phyloP scores from a whole-genome alignment of 2,113 vertebrate genomes.

The Ptilorrhoa leucosticta region DNA sequence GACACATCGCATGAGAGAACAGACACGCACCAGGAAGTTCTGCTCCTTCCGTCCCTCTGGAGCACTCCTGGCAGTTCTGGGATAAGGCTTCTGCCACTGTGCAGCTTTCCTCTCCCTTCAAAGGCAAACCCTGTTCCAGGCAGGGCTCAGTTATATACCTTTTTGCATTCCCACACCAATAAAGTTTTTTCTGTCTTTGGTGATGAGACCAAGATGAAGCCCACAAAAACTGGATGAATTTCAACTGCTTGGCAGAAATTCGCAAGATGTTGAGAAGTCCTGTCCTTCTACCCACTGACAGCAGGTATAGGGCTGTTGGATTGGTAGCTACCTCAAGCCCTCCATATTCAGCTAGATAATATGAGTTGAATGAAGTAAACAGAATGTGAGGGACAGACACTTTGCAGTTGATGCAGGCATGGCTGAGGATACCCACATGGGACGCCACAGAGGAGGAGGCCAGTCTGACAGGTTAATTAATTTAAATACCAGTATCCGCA shows the following conservation, averaged over 20 bases:
- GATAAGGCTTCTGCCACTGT: neutral
- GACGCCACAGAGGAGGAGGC: neutral
- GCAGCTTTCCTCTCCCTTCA: neutral
- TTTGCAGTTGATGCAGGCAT: neutral
- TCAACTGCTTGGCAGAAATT: neutral
- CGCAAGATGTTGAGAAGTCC: neutral
- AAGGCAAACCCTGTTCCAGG: neutral
- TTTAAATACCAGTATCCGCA: neutral
- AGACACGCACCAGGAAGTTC: rapidly evolving
- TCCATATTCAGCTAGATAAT: neutral
- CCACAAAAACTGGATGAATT: neutral
- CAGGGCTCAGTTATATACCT: neutral
- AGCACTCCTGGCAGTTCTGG: neutral
- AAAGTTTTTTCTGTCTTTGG: neutral
- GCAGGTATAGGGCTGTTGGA: neutral
- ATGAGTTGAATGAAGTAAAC: neutral
- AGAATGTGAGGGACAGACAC: neutral
- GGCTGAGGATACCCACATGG: neutral
- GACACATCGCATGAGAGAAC: neutral
- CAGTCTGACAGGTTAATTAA: neutral
- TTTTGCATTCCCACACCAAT: neutral
- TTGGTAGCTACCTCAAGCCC: neutral
- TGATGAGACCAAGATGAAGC: neutral
- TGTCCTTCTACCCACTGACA: neutral
- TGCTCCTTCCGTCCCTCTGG: neutral